Evolutionary conservation across 2,888 invertebrate genomes (phyloP).

Genomic region (Calliscelio sp.): DNA sequence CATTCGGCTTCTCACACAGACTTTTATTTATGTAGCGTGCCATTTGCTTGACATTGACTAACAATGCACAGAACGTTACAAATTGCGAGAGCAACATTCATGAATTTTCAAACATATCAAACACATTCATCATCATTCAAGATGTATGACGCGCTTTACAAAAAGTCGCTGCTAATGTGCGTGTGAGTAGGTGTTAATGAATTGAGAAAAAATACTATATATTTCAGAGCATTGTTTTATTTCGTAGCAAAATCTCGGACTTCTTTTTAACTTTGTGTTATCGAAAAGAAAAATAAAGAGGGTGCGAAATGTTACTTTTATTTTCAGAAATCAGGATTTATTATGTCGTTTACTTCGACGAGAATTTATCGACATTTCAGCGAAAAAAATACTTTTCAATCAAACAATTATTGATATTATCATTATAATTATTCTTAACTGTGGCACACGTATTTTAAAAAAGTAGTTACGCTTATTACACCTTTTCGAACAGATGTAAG

Average conservation of each 20-base stretch:
- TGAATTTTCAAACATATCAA: constrained; percentile 56
- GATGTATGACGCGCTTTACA: constrained; percentile 32
- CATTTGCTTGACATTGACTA: constrained; percentile 63
- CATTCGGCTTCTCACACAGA: constrained; percentile 30
- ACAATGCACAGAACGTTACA: constrained; percentile 56
- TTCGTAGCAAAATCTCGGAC: neutral
- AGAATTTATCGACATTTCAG: constrained; percentile 24
- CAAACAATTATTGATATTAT: too few species aligned
- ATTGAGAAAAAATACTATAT: constrained; percentile 20
- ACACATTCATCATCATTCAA: constrained; percentile 52
- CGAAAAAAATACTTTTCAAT: too few species aligned
- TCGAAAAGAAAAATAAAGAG: constrained; percentile 20
- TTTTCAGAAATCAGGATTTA: constrained; percentile 13
- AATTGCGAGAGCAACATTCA: constrained; percentile 51
- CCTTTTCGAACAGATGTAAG: too few species aligned
- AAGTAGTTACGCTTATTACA: too few species aligned
- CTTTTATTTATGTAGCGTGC: constrained; percentile 61
- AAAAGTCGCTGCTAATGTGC: constrained; percentile 18
- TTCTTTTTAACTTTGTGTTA: constrained; percentile 15
- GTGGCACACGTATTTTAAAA: too few species aligned
- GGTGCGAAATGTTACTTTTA: constrained; percentile 17
- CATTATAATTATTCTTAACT: too few species aligned
- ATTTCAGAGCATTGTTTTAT: constrained; percentile 24
- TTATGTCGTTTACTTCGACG: neutral
- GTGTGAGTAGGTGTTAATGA: constrained; percentile 42